Conservation (phyloP, 2,797 vertebrate species). For the Sebastes trivittatus region DNA sequence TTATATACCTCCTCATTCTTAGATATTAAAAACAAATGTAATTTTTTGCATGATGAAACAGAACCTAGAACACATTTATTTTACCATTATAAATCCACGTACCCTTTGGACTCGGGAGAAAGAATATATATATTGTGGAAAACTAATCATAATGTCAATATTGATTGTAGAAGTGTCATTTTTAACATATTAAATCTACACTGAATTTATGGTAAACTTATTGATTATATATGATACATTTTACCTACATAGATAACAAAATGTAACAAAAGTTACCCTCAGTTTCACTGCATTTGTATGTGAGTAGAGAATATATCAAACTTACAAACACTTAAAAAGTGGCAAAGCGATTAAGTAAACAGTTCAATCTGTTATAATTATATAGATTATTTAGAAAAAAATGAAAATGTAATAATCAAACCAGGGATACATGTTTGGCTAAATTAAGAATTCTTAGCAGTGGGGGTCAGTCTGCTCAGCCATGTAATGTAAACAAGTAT, state of each 20-base stretch:
- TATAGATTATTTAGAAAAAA: neutral
- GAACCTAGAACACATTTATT: neutral
- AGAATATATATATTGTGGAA: neutral
- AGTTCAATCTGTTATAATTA: neutral
- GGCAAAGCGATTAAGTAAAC: no score
- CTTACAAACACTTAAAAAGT: no score
- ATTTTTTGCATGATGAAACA: neutral
- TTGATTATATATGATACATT: no score
- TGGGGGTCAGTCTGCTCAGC: neutral
- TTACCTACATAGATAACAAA: no score
- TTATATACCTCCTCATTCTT: neutral
- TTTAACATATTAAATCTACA: no score
- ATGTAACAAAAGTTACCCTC: no score
- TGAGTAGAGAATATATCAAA: no score
- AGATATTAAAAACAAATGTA: no score
- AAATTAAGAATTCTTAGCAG: neutral
- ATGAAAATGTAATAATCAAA: neutral
- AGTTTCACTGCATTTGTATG: no score
- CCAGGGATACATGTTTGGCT: neutral
- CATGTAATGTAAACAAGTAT: neutral
- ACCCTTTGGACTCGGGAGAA: neutral
- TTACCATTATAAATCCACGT: neutral
- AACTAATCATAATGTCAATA: neutral
- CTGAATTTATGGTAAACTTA: no score
- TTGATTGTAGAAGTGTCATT: neutral